These are phyloP conservation scores for Platygyra sinensis DNA, from an alignment of 64 coral and sea anemone species.

Conservation along the genomic window DNA sequence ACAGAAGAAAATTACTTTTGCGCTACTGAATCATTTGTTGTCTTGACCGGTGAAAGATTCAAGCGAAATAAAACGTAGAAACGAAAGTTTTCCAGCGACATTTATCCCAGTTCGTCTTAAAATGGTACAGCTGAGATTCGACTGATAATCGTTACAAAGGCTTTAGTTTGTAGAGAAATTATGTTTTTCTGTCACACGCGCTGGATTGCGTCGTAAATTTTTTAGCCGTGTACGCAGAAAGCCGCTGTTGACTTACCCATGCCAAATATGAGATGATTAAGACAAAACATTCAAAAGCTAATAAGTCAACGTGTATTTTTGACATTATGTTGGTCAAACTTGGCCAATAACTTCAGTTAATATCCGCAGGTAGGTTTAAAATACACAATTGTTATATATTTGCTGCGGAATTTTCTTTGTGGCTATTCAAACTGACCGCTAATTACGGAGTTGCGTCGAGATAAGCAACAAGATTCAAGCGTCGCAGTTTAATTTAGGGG, in stretches of 20 bases:
- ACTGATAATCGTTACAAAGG: not conserved
- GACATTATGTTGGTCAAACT: not conserved
- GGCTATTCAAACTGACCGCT: too few relatives aligned
- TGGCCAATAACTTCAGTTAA: not conserved
- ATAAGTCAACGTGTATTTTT: constrained; percentile 7
- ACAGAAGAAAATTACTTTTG: not conserved
- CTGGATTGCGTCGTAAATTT: not conserved
- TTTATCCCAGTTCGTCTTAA: too few relatives aligned
- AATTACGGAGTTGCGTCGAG: too few relatives aligned
- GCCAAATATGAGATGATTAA: not conserved
- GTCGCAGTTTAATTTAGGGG: not conserved
- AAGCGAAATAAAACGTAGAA: not conserved
- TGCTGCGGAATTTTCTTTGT: too few relatives aligned
- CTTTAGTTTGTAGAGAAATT: not conserved
- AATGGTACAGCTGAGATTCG: too few relatives aligned
- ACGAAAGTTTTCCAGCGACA: too few relatives aligned
- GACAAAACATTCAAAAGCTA: not conserved
- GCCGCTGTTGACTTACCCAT: not conserved
- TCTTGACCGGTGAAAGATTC: not conserved
- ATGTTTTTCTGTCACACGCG: not conserved
- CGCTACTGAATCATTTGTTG: not conserved
- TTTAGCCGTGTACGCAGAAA: not conserved
- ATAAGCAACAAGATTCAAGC: too few relatives aligned
- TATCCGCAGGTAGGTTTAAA: not conserved
- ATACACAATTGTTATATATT: not conserved